Evolutionary conservation across 2,113 vertebrate species (phyloP).

Genomic region (Zosterops hypoxanthus): DNA sequence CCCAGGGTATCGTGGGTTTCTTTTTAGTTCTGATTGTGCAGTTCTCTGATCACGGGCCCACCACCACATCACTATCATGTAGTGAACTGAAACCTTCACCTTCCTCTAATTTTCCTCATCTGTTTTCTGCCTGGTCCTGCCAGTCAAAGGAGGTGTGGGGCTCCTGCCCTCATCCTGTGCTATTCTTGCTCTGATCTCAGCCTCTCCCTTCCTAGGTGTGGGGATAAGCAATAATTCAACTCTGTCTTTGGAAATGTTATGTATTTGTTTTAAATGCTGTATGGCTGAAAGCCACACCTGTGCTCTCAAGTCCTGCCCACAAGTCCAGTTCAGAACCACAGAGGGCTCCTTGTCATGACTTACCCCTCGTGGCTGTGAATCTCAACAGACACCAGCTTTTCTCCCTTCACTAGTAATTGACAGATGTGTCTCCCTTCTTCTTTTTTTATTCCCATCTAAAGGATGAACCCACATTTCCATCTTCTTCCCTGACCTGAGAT

Average conservation of each 20-base stretch:
- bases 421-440: neutral
- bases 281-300: neutral
- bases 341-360: neutral
- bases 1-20: neutral
- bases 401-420: neutral
- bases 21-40: neutral
- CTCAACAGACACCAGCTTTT: neutral
- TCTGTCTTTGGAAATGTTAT: neutral
- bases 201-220: neutral
- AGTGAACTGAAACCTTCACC: neutral
- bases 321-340: neutral
- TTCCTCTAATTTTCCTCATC: neutral
- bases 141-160: neutral
- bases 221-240: neutral
- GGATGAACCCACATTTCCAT: neutral
- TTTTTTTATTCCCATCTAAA: neutral
- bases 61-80: rapidly evolving
- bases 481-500: neutral
- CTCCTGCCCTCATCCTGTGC: neutral
- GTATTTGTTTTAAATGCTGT: neutral
- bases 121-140: neutral
- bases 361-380: neutral
- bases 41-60: neutral
- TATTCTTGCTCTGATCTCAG: neutral
- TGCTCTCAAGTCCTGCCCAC: neutral